These are phyloP conservation scores for Aphaenogaster ashmeadi DNA, from an alignment of 1,140 invertebrate species.

Conservation along the genomic window DNA sequence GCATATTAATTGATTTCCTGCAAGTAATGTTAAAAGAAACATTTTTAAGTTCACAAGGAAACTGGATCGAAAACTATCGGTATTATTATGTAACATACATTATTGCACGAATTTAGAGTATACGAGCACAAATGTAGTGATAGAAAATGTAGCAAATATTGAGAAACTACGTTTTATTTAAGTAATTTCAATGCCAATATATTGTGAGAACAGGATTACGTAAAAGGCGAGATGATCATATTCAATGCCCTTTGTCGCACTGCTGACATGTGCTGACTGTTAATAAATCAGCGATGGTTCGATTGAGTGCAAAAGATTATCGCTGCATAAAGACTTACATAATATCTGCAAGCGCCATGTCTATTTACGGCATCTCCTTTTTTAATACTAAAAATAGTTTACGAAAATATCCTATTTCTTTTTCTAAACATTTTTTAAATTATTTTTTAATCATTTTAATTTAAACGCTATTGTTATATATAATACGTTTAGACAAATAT, in stretches of 20 bases:
- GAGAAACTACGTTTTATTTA: background rate
- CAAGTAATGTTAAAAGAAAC: background rate
- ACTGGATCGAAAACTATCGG: background rate
- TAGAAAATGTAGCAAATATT: background rate
- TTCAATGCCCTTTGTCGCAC: background rate
- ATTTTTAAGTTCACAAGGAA: background rate
- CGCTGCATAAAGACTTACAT: background rate
- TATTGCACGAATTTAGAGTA: background rate
- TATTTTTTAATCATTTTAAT: background rate
- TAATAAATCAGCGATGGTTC: background rate
- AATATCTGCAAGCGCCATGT: slow-evolving; percentile 25
- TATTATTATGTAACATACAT: background rate
- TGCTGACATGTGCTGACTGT: background rate
- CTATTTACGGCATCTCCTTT: background rate
- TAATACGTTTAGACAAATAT: background rate
- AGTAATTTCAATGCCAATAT: background rate
- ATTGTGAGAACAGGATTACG: background rate
- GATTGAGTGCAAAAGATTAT: slow-evolving; percentile 42
- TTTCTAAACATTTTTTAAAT: background rate
- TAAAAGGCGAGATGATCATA: background rate
- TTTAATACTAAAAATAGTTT: background rate
- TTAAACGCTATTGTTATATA: background rate
- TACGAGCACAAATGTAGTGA: background rate
- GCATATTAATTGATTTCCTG: background rate
- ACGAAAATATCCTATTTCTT: background rate